These are phyloP conservation scores for Drosophila dives DNA, from an alignment of 2,888 invertebrate species.

Conservation along the genomic window DNA sequence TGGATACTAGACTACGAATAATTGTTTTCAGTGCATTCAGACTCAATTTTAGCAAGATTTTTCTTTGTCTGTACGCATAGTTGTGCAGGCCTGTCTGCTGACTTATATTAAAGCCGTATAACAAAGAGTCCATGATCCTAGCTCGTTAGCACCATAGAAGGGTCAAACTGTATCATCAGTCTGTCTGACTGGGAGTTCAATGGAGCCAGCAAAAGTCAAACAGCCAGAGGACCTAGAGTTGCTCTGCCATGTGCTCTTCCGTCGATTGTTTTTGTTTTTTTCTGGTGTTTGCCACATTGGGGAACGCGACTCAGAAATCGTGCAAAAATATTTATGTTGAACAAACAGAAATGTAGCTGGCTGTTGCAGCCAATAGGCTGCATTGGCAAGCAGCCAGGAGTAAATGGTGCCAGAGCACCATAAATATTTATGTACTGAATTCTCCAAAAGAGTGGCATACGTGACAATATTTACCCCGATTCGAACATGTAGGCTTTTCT, in stretches of 20 bases:
- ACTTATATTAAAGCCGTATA: constrained; percentile 15
- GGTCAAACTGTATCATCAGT: constrained; percentile 37
- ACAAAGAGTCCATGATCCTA: constrained; percentile 44
- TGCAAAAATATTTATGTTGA: constrained; percentile 25
- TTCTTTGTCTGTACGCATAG: not conserved
- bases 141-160: constrained; percentile 44
- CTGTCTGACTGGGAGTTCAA: constrained; percentile 33
- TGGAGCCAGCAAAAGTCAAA: constrained; percentile 43
- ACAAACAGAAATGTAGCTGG: constrained; percentile 20
- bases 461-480: not conserved
- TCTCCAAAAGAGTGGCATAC: not conserved
- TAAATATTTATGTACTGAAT: constrained; percentile 11
- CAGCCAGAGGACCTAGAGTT: constrained; percentile 20
- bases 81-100: constrained; percentile 1
- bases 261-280: not conserved
- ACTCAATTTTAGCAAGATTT: not conserved
- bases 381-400: not conserved
- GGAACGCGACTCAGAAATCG: not conserved
- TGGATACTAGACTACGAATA: not conserved
- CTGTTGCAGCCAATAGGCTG: not conserved
- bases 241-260: not conserved
- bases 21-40: not conserved
- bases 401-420: constrained; percentile 7
- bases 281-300: not conserved
- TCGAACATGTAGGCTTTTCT: not conserved